Conservation (phyloP, 2,888 invertebrate species). For the Himalopsyche kuldschensis region DNA sequence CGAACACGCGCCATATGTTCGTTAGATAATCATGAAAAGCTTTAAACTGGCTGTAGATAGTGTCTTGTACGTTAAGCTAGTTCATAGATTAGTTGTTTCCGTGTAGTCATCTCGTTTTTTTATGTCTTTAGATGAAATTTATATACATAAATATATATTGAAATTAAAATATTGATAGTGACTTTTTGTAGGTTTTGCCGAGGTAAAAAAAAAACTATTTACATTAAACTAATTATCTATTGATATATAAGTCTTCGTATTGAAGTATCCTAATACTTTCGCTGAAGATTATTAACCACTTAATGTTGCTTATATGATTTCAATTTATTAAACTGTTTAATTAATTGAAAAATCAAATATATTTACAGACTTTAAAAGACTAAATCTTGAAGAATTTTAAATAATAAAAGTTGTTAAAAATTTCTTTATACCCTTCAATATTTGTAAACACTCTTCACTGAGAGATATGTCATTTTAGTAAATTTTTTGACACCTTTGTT, state of each 20-base stretch:
- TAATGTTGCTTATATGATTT: no score
- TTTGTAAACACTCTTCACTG: no score
- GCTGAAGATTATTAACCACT: no score
- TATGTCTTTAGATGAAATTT: constrained; percentile 35
- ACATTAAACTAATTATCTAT: background rate
- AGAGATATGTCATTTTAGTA: no score
- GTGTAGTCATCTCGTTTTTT: constrained; percentile 23
- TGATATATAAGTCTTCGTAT: background rate
- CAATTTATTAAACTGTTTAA: no score
- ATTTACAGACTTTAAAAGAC: no score
- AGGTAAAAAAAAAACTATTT: background rate
- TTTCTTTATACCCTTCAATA: no score
- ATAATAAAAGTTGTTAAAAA: no score
- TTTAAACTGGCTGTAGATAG: constrained; percentile 40
- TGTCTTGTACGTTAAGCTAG: constrained; percentile 39
- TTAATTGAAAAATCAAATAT: no score
- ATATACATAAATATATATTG: constrained; percentile 12
- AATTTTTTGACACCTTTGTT: no score
- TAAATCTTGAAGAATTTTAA: no score
- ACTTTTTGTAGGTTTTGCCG: background rate
- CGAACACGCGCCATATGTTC: constrained; percentile 16
- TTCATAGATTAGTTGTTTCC: constrained; percentile 26
- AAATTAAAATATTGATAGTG: background rate
- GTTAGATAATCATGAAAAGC: constrained; percentile 40
- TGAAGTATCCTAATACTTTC: background rate